phyloP scores from a whole-genome alignment of 2,113 vertebrate genomes.

The Pangasianodon gigas region DNA sequence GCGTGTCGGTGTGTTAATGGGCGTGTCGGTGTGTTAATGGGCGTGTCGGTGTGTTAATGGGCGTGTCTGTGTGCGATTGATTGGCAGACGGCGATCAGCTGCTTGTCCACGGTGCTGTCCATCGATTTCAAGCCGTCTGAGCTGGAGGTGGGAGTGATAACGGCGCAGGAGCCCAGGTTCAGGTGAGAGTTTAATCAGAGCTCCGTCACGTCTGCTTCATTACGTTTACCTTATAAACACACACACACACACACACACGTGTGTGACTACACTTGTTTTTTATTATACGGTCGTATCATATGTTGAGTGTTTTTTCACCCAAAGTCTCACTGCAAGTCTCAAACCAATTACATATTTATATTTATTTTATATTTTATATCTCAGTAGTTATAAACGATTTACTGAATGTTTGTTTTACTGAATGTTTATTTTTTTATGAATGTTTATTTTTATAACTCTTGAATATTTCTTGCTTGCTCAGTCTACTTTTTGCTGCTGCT shows the following conservation, averaged over 20 bases:
- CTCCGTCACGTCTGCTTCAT: neutral
- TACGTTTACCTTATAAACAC: neutral
- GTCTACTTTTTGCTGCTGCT: too few species aligned
- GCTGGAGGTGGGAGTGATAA: conserved; percentile 85
- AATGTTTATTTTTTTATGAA: too few species aligned
- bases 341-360: too few species aligned
- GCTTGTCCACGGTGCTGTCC: conserved; percentile 84
- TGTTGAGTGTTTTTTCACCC: neutral
- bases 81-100: conserved; percentile 83
- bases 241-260: conserved; percentile 6
- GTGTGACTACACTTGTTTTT: neutral
- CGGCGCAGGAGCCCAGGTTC: conserved; percentile 84
- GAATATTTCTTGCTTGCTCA: too few species aligned
- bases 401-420: too few species aligned
- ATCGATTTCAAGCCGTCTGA: conserved; percentile 90
- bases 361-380: too few species aligned
- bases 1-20: neutral
- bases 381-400: too few species aligned
- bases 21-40: neutral
- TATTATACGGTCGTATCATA: neutral
- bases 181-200: conserved; percentile 68
- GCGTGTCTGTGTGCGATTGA: neutral
- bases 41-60: neutral
- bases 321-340: neutral
- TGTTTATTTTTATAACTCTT: too few species aligned